Base-by-base conservation (phyloP, 2,797 vertebrate species). In the Phoeniculus purpureus region DNA sequence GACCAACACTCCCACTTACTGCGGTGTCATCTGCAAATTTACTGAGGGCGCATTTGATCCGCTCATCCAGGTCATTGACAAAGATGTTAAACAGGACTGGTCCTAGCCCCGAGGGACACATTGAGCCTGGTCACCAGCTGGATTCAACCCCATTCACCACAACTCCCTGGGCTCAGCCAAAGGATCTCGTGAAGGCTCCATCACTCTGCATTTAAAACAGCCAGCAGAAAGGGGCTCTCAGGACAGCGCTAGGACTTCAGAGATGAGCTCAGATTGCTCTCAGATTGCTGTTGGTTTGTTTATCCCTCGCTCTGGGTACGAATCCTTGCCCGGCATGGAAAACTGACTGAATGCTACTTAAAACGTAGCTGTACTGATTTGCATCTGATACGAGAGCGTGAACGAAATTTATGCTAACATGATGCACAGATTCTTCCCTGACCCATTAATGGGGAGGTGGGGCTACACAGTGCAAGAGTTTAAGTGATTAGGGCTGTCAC, bases 361-460 rank as follows among this genome's bases (percentile, higher is more conserved):
- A 81, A 93, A 81, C 86, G 93, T 75, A 73, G 67, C 78, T 61
- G 81, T 77, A 84, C 58, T 85, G 86, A 95, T 95, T 95, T 94
- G 73, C 82, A 94, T 96, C 96, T 94, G 91, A 20, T 77, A 76
- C 79, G 76, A 92, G 87, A 74, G 47, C 58, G 25, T 82, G 82
- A 92, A 89, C 87, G 50, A 88, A 92, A 91, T 86, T 89, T 93
- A 90, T 94, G 80, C 74, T 95, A 92, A 94, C 93, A 64, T 31
- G 68, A 94, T 77, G 72, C 68, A 84, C 64, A 88, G 60, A 85
- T 87, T 88, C 75, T 80, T 89, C 62, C 59, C 73, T 81, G 77
- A 81, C 90, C 88, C 85, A 86, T 91, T 87, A 87, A 89, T 80
- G 45, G 62, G 70, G 55, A 82, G 67, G 72, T 71, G 81, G 77